Conservation (phyloP, 2,797 vertebrate species). For the Halcyon leucocephala region DNA sequence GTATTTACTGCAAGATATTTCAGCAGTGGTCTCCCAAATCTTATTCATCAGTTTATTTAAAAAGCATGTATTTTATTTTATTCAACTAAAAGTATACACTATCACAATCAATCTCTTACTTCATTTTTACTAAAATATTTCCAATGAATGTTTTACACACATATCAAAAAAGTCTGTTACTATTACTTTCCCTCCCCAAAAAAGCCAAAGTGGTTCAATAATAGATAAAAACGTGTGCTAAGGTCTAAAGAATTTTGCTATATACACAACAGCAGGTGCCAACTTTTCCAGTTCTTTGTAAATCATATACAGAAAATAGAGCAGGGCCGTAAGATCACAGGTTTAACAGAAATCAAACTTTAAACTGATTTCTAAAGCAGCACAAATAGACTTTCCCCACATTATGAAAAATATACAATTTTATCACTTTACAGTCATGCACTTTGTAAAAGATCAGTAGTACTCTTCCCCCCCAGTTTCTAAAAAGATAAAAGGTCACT, state of each 20-base stretch:
- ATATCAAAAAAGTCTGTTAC: conserved; percentile 82
- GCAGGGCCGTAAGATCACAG: conserved; percentile 73
- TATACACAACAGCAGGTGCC: conserved; percentile 75
- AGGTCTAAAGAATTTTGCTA: conserved; percentile 78
- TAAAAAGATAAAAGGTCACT: conserved; percentile 86
- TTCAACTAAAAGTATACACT: conserved; percentile 87
- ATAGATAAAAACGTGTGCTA: conserved; percentile 83
- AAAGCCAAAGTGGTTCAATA: conserved; percentile 75
- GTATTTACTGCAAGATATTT: neutral
- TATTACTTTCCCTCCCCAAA: conserved; percentile 64
- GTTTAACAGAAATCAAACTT: conserved; percentile 81
- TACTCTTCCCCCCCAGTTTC: conserved; percentile 75
- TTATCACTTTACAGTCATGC: conserved; percentile 80
- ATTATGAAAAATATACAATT: conserved; percentile 84
- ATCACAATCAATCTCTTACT: conserved; percentile 79
- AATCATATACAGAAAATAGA: conserved; percentile 72
- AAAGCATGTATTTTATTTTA: conserved; percentile 84
- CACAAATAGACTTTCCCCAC: conserved; percentile 81
- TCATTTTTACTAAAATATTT: conserved; percentile 85
- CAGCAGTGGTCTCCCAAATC: neutral
- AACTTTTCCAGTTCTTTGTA: conserved; percentile 70
- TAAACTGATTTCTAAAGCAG: conserved; percentile 80
- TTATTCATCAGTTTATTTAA: conserved; percentile 60
- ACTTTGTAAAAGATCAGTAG: conserved; percentile 87
- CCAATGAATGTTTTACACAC: conserved; percentile 82